Evolutionary conservation across 35 echinoderm and acorn worm genomes (phyloP), one percentile per base, ranked within the genome.

Genomic region (Holothuria glaberrima): DNA sequence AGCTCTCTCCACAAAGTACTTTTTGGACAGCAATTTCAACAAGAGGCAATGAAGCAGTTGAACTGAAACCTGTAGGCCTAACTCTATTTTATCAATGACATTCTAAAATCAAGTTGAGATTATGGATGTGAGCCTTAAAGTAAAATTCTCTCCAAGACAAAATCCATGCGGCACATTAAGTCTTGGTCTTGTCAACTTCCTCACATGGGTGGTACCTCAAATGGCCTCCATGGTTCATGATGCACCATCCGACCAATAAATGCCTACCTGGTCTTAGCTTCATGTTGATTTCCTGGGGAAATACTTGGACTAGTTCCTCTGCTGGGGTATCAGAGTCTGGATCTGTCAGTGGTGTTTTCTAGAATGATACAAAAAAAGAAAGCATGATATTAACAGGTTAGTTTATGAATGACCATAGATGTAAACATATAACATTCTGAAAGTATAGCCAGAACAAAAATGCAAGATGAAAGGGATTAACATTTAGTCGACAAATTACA

Each of bases 181-280:
- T 14, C 16, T 14, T 54, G 1, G 50, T 14, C 13, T 54, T 54
- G 50, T 54, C 50, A 14, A 17, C 1, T 54, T 9, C 16, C 0
- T 54, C 50, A 2, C 50, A 54, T 14, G 50, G 50, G 50, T 9
- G 74, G 17, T 75, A n/a, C n/a, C n/a, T 21, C 26, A 75, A 7
- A 75, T 31, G 30, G 31, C 71, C 25, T 28, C 10, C 22, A 75
- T 9, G 21, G 30, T 67, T 16, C 4, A 33, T 9, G 31, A 26
- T 10, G 66, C 66, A 9, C 25, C 12, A 46, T 78, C 4, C 34
- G 18, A 14, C 22, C 14, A 24, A 36, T 25, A 84, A 13, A n/a
- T 58, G 28, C 61, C 70, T 71, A 87, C 85, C 85, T 87, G 85
- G 85, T 44, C 85, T 71, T 26, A 87, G 60, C 70, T 87, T 87